Percentiles rank a stretch among this genome's conserved stretches.
Conservation (phyloP, 2,113 vertebrate species). For the Epinephelus lanceolatus region DNA sequence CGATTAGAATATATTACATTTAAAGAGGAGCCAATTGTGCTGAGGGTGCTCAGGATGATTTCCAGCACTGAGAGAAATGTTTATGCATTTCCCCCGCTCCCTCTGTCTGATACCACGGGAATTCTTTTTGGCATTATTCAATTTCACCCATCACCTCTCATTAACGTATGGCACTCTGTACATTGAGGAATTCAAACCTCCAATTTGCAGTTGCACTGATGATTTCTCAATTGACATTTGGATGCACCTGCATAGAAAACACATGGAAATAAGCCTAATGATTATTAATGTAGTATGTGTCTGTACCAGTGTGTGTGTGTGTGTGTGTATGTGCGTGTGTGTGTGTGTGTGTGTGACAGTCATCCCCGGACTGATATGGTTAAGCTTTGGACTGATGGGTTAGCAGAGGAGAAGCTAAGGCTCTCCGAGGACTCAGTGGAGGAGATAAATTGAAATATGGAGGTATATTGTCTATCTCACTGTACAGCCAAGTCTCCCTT, state of each 20-base stretch:
- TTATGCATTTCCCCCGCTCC: slow-evolving; percentile 45
- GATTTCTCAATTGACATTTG: slow-evolving; percentile 77
- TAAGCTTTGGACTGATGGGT: slow-evolving; percentile 59
- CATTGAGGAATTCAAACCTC: slow-evolving; percentile 74
- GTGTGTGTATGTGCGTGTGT: slow-evolving; percentile 3
- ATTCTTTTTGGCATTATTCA: slow-evolving; percentile 50
- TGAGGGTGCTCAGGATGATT: slow-evolving; percentile 41
- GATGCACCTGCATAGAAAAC: slow-evolving; percentile 73
- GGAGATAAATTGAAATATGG: slow-evolving; percentile 49
- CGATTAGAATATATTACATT: slow-evolving; percentile 32
- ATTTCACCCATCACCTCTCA: slow-evolving; percentile 43
- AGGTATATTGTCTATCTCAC: slow-evolving; percentile 16
- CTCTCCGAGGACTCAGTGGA: slow-evolving; percentile 39
- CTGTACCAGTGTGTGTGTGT: background rate
- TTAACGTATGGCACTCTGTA: slow-evolving; percentile 54
- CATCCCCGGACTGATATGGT: slow-evolving; percentile 35
- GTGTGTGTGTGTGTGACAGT: background rate
- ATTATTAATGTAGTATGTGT: slow-evolving; percentile 67
- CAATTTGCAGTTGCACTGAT: slow-evolving; percentile 72
- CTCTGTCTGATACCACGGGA: slow-evolving; percentile 16
- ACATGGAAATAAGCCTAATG: slow-evolving; percentile 74
- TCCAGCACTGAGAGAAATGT: slow-evolving; percentile 37
- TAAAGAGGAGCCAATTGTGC: slow-evolving; percentile 38
- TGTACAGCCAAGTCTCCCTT: slow-evolving; percentile 20
- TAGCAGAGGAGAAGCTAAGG: slow-evolving; percentile 9